Evolutionary conservation across 2,113 vertebrate species (phyloP).

Genomic region (Caretta caretta): DNA sequence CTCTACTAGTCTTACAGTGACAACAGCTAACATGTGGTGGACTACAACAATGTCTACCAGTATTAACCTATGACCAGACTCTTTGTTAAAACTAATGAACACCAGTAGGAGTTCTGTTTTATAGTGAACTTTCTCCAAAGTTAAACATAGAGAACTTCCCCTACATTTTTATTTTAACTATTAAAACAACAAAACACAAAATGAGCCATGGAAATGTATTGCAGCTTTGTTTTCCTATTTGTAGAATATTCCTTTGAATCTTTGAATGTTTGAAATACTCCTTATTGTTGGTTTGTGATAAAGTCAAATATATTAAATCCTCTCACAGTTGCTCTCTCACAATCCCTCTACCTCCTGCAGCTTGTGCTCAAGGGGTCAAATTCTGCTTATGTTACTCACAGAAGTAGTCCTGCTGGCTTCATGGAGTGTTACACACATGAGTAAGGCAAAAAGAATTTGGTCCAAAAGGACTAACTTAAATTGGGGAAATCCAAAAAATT

Average conservation of each 20-base stretch:
- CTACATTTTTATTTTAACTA: slow-evolving; percentile 23
- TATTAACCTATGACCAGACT: slow-evolving; percentile 60
- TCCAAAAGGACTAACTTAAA: neutral
- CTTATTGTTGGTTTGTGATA: neutral
- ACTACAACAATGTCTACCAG: neutral
- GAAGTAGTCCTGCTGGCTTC: neutral
- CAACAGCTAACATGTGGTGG: slow-evolving; percentile 29
- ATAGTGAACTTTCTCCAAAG: slow-evolving; percentile 25
- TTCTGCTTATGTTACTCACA: neutral
- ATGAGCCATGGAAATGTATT: neutral
- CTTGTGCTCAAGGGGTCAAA: slow-evolving; percentile 11
- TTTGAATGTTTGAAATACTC: neutral
- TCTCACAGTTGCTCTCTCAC: neutral
- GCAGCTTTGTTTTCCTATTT: neutral
- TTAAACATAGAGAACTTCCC: slow-evolving; percentile 17
- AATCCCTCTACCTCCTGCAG: neutral
- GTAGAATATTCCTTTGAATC: neutral
- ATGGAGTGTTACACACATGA: neutral
- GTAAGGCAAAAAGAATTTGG: neutral
- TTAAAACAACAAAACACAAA: slow-evolving; percentile 20
- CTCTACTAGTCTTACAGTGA: neutral
- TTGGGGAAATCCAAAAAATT: neutral
- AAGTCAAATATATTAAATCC: slow-evolving; percentile 1
- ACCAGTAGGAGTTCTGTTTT: slow-evolving; percentile 55
- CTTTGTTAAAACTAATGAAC: slow-evolving; percentile 70